Conservation (phyloP, 2,797 vertebrate genomes). For the Sardinella longiceps region DNA sequence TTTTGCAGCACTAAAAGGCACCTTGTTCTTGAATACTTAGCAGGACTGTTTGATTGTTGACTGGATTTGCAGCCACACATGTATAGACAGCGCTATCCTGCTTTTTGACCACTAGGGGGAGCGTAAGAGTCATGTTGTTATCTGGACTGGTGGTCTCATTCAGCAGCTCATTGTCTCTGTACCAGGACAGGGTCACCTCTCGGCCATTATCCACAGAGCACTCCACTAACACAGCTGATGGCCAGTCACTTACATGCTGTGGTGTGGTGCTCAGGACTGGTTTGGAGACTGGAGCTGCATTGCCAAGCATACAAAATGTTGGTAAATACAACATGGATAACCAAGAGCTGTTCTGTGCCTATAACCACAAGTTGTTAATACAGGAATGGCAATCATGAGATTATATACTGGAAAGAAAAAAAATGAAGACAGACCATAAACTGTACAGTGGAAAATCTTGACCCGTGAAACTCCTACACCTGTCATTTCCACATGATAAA, state of each 20-base stretch:
- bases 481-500: background rate
- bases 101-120: background rate
- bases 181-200: background rate
- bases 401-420: background rate
- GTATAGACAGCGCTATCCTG: background rate
- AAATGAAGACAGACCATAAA: background rate
- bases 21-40: background rate
- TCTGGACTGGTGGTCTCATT: background rate
- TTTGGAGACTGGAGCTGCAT: background rate
- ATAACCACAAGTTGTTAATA: background rate
- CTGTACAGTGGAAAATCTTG: background rate
- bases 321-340: background rate
- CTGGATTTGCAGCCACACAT: background rate
- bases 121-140: background rate
- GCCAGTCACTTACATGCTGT: background rate
- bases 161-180: background rate
- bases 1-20: background rate
- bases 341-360: too few relatives aligned
- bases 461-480: background rate
- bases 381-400: background rate
- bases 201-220: background rate
- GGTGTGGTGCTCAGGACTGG: background rate
- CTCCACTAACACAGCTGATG: background rate
- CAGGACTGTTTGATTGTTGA: background rate
- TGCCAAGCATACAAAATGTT: background rate